Conservation (phyloP, 1,140 invertebrate genomes). For the Microplitis demolitor region DNA sequence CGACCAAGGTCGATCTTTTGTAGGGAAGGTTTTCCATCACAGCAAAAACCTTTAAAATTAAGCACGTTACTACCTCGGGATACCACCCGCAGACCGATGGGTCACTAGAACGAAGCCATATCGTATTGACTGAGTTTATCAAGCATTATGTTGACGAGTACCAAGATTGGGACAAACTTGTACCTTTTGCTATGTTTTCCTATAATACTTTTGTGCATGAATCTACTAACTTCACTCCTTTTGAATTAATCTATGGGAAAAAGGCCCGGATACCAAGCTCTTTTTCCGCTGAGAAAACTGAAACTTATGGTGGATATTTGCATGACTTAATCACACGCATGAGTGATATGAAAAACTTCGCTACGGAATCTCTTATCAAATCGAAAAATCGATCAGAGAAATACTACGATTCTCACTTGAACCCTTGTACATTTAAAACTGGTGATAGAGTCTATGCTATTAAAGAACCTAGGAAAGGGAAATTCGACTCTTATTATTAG, state of each 20-base stretch:
- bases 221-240: conserved; percentile 35
- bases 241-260: conserved; percentile 17
- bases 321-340: not conserved
- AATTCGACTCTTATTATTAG: conserved; percentile 7
- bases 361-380: not conserved
- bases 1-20: conserved; percentile 39
- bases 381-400: not conserved
- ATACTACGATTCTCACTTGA: not conserved
- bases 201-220: conserved; percentile 34
- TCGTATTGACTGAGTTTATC: no score
- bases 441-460: not conserved
- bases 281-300: not conserved
- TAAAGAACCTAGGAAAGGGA: conserved; percentile 4
- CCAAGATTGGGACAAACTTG: conserved; percentile 46
- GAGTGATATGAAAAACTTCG: not conserved
- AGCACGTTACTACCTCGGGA: conserved; percentile 1
- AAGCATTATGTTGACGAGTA: no score
- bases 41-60: conserved; percentile 32
- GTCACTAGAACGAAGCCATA: conserved; percentile 35
- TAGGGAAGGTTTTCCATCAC: conserved; percentile 33
- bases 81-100: conserved; percentile 31
- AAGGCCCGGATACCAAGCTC: not conserved
- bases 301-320: conserved; percentile 11
- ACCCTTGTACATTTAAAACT: not conserved
- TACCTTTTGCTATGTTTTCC: conserved; percentile 8